Evolutionary conservation across 2,113 vertebrate genomes (phyloP).

Genomic region (Mixornis gularis): DNA sequence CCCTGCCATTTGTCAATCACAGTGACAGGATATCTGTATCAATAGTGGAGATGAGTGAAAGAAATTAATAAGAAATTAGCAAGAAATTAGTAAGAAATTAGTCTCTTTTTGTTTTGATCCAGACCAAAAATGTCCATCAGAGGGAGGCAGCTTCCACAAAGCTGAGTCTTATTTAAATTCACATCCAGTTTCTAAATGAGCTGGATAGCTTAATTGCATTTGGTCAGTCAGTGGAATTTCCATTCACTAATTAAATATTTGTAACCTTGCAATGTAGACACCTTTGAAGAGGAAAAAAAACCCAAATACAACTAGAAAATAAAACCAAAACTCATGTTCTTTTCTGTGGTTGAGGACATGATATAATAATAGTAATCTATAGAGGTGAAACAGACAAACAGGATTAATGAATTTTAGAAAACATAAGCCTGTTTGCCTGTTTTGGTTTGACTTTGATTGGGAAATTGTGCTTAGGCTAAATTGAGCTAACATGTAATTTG

Average conservation of each 20-base stretch:
- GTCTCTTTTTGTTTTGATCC: neutral
- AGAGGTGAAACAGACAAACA: neutral
- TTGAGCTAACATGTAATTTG: constrained; percentile 19
- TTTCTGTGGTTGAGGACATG: neutral
- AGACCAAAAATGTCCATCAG: constrained; percentile 26
- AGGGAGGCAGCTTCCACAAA: constrained; percentile 29
- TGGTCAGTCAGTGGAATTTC: constrained; percentile 26
- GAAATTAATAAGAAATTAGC: neutral
- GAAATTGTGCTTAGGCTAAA: constrained; percentile 1
- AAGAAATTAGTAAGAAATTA: neutral
- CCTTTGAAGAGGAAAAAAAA: neutral
- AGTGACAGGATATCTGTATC: neutral
- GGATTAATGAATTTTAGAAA: neutral
- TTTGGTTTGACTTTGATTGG: constrained; percentile 15
- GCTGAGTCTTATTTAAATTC: constrained; percentile 23
- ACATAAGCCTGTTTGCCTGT: neutral
- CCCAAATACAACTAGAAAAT: neutral
- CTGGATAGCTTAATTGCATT: neutral
- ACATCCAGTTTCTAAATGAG: neutral
- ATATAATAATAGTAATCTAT: neutral
- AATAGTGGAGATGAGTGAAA: neutral
- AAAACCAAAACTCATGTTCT: neutral
- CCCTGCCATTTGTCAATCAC: neutral
- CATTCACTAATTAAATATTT: neutral
- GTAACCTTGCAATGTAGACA: neutral